Base-by-base conservation (phyloP, 2,797 vertebrate species). In the Danio kyathit region DNA sequence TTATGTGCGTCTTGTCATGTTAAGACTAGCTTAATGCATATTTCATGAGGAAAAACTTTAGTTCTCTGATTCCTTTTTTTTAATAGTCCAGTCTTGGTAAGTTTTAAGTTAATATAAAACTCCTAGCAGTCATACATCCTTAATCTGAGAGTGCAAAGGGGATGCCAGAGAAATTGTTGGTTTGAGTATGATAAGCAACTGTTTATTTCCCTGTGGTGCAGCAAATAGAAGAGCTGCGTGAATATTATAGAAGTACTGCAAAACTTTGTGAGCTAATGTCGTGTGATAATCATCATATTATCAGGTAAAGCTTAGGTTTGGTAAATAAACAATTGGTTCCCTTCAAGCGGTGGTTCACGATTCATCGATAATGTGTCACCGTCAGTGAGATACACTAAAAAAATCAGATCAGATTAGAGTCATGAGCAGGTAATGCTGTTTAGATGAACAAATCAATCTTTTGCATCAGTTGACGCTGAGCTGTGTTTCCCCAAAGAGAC, bases 131-230 rank as follows among this genome's bases (percentile, higher is more conserved):
- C 67, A 41, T 54, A 40, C 29, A 17, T 70, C 67, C 66, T 40
- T 16, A 70, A 40, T 40, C 29, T 52, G 48, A 70, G 66, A 52
- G 67, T 41, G 49, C 49, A 70, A 70, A 12, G 9, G 49, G 29
- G 49, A 70, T 70, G 49, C 29, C 29, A 56, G 51, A 56, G 69
- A 43, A 56, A 43, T 54, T 71, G 49, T 71, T 71, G 69, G 38
- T 54, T 71, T 43, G 51, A 56, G 51, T 56, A 69, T 71, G 38
- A 71, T 71, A 56, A 71, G 51, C n/a, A 14, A 41, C 69, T 43
- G 38, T 43, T 71, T 71, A 71, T 71, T 71, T 71, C 51, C 69
- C 69, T 71, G 69, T 56, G 69, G 69, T 71, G 17, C 17, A 41
- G 51, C n/a, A 6, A 71, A 71, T 54, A 16, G 69, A 16, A 71